phyloP scores from a whole-genome alignment of 2,888 invertebrate genomes.

The Perizoma affinitatum region DNA sequence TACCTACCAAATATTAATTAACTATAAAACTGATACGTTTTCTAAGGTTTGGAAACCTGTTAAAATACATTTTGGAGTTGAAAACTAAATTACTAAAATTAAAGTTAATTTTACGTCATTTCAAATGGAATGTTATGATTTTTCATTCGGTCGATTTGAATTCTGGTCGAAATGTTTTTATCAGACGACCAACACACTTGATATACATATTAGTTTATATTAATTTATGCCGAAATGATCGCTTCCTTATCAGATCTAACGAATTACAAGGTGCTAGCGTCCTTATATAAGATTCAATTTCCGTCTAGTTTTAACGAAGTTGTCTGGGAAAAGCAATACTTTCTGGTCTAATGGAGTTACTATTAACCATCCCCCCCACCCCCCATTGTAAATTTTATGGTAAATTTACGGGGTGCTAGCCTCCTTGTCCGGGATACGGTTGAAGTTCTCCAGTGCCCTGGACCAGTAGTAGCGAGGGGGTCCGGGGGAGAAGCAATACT shows the following conservation, averaged over 20 bases:
- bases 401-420: constrained; percentile 77
- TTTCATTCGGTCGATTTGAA: too few relatives aligned
- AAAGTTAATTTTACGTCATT: constrained; percentile 15
- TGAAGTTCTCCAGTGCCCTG: constrained; percentile 84
- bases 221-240: too few relatives aligned
- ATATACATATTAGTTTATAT: too few relatives aligned
- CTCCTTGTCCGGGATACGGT: constrained; percentile 90
- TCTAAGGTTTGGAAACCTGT: neutral
- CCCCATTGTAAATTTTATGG: neutral
- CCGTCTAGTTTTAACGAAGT: too few relatives aligned
- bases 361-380: too few relatives aligned
- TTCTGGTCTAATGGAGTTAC: too few relatives aligned
- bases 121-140: constrained; percentile 19
- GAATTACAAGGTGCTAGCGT: too few relatives aligned
- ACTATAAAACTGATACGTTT: constrained; percentile 9
- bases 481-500: constrained; percentile 93
- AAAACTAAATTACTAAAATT: neutral
- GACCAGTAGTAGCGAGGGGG: constrained; percentile 94
- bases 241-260: too few relatives aligned
- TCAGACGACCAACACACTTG: too few relatives aligned
- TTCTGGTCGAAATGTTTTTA: too few relatives aligned
- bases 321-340: too few relatives aligned
- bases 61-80: neutral
- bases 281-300: too few relatives aligned
- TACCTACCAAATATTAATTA: constrained; percentile 4